Conservation (phyloP, 2,888 invertebrate genomes). For the Cerastis leucographa region DNA sequence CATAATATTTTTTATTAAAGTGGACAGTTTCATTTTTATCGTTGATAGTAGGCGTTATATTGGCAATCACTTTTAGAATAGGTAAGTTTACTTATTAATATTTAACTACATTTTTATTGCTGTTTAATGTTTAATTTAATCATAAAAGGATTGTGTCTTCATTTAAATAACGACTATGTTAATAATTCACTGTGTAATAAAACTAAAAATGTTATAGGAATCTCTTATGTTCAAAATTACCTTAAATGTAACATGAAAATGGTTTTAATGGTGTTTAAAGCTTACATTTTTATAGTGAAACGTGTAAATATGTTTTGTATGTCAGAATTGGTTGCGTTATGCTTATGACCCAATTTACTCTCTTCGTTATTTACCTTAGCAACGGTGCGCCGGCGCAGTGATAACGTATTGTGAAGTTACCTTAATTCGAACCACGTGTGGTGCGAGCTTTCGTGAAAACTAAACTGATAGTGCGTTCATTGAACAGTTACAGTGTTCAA, state of each 20-base stretch:
- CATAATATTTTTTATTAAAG: constrained; percentile 33
- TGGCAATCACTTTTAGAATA: constrained; percentile 43
- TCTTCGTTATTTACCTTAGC: constrained; percentile 72
- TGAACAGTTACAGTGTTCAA: constrained; percentile 16
- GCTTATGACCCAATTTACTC: constrained; percentile 66
- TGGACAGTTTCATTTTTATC: constrained; percentile 47
- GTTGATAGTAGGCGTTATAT: constrained; percentile 41
- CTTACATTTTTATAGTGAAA: constrained; percentile 25
- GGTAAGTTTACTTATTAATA: constrained; percentile 61
- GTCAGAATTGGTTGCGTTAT: constrained; percentile 60
- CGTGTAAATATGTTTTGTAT: constrained; percentile 32
- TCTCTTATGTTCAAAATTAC: constrained; percentile 11
- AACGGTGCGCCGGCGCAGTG: constrained; percentile 66
- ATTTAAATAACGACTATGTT: constrained; percentile 43
- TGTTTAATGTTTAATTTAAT: constrained; percentile 41
- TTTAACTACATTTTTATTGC: constrained; percentile 55
- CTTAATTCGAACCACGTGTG: constrained; percentile 51
- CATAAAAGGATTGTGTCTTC: constrained; percentile 41
- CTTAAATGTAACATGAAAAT: constrained; percentile 22
- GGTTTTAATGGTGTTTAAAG: constrained; percentile 2
- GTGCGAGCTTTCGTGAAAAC: constrained; percentile 54
- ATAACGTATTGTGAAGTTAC: constrained; percentile 63
- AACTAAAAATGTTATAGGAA: constrained; percentile 54
- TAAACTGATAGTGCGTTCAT: constrained; percentile 24
- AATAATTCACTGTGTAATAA: constrained; percentile 48